A percentile compares a stretch with the other conserved stretches of the same genome.
Conservation (phyloP, 2,113 vertebrate genomes). For the Heteronetta atricapilla region DNA sequence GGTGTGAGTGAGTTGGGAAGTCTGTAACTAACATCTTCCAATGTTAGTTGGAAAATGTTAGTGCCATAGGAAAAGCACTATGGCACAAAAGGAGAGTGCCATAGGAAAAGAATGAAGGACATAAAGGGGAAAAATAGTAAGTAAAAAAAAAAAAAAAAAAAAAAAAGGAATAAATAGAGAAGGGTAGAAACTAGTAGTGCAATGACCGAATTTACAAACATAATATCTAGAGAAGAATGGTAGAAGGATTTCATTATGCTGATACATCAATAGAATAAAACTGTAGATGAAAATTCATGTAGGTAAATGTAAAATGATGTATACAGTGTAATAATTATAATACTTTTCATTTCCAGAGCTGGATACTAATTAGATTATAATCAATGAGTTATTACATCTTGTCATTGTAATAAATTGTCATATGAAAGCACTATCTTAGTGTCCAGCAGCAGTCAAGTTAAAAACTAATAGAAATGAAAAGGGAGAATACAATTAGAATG, state of each 20-base stretch:
- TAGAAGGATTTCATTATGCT: background rate
- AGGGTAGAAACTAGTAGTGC: background rate
- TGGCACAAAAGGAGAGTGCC: background rate
- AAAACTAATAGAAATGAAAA: background rate
- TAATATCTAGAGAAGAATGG: background rate
- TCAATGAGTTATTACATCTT: background rate
- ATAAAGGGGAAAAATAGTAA: background rate
- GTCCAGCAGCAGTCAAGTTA: background rate
- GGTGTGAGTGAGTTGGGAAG: rapidly evolving
- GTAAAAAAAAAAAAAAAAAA: background rate
- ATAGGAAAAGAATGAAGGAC: background rate
- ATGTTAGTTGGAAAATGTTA: no score
- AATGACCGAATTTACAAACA: background rate
- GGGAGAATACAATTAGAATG: background rate
- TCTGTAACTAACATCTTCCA: no score
- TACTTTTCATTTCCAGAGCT: no score
- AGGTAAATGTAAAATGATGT: background rate
- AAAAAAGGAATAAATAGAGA: background rate
- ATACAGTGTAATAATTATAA: no score
- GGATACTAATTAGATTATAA: background rate
- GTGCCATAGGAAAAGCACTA: no score
- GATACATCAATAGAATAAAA: background rate
- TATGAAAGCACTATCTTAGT: background rate
- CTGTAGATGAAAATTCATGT: background rate
- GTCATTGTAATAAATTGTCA: background rate